phyloP scores from a whole-genome alignment of 2,797 vertebrate species.

The Monodelphis domestica region DNA sequence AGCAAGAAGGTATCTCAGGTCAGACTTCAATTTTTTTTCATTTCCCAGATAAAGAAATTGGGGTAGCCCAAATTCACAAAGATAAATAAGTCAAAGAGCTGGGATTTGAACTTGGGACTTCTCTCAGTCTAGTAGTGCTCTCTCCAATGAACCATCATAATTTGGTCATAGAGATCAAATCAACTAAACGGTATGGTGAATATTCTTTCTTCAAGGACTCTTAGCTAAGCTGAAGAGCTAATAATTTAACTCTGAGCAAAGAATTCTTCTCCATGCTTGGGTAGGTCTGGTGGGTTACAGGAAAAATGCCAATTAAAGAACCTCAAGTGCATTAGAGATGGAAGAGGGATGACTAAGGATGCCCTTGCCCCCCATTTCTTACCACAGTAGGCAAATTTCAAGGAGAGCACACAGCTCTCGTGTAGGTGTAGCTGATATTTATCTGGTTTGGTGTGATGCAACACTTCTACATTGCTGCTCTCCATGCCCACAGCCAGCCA shows the following conservation, averaged over 20 bases:
- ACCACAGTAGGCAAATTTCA: conserved; percentile 98
- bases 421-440: conserved; percentile 98
- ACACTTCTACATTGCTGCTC: conserved; percentile 97
- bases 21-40: not conserved
- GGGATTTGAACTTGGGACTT: not conserved
- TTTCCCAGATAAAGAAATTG: not conserved
- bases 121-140: not conserved
- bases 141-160: not conserved
- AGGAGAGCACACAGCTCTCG: conserved; percentile 97
- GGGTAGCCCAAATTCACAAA: not conserved
- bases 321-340: not conserved
- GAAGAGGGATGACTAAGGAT: not conserved
- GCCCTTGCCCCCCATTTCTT: conserved; percentile 64
- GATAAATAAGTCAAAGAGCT: not conserved
- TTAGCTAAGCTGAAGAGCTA: not conserved
- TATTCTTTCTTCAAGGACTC: not conserved
- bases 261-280: not conserved
- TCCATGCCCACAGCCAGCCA: conserved; percentile 98
- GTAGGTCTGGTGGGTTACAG: not conserved
- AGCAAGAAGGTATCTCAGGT: not conserved
- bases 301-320: not conserved
- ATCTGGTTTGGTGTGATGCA: conserved; percentile 97
- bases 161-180: not conserved
- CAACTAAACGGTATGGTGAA: not conserved
- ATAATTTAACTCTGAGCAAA: not conserved